Evolutionary conservation across 1,140 invertebrate species (phyloP).

Genomic region (Zaprionus taronus): DNA sequence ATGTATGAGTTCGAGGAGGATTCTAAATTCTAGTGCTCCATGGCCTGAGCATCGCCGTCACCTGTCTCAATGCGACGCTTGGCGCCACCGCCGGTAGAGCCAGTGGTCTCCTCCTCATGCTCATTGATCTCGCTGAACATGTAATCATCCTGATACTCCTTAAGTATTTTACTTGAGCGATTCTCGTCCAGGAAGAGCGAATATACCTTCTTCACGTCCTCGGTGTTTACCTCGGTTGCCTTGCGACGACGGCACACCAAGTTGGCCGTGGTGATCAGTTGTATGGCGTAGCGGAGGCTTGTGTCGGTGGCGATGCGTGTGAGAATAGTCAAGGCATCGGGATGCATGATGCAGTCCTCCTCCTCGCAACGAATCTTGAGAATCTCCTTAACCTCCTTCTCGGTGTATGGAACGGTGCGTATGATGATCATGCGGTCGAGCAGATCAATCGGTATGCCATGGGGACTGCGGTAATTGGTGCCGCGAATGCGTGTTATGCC

Average conservation of each 20-base stretch:
- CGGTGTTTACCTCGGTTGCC: constrained; percentile 93
- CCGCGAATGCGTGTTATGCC: constrained; percentile 98
- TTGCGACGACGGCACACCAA: constrained; percentile 94
- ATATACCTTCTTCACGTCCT: constrained; percentile 98
- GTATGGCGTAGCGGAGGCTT: constrained; percentile 98
- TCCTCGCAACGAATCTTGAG: constrained; percentile 97
- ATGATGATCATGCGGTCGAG: constrained; percentile 98
- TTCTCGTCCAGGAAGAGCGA: constrained; percentile 97
- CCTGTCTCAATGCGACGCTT: constrained; percentile 65
- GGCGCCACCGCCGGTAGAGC: constrained; percentile 40
- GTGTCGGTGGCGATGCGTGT: constrained; percentile 97
- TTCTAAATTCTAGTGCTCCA: constrained; percentile 69
- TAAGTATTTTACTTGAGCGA: constrained; percentile 95
- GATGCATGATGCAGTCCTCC: constrained; percentile 98
- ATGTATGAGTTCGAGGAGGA: constrained; percentile 40
- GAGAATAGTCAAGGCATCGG: constrained; percentile 95
- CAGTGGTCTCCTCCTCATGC: constrained; percentile 63
- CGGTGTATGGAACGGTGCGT: constrained; percentile 94
- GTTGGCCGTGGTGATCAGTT: constrained; percentile 97
- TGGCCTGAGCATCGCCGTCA: constrained; percentile 71
- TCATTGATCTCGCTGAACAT: constrained; percentile 92
- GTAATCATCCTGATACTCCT: constrained; percentile 98
- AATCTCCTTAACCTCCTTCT: constrained; percentile 96
- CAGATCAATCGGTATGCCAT: constrained; percentile 97
- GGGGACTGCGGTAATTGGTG: constrained; percentile 96